Conservation (phyloP, 2,797 vertebrate genomes). For the Dipus sagitta region DNA sequence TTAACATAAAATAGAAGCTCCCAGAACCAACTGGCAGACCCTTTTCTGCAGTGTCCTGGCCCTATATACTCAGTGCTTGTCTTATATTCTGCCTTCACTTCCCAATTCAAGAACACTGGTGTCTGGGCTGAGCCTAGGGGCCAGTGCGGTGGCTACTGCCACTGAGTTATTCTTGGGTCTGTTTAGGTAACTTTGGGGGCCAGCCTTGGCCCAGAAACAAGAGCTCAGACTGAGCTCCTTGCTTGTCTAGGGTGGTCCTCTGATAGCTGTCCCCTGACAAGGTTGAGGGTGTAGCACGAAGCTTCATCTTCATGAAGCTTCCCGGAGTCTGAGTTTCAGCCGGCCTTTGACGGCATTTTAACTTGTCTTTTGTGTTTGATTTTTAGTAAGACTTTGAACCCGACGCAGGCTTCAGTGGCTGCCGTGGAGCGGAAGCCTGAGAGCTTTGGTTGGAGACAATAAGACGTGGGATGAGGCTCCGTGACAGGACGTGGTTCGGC, state of each 20-base stretch:
- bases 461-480: constrained; percentile 87
- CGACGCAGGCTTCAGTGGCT: constrained; percentile 86
- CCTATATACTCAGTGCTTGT: not conserved
- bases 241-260: not conserved
- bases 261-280: not conserved
- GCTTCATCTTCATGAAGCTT: constrained; percentile 64
- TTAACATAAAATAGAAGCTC: not conserved
- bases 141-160: not conserved
- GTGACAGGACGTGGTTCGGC: constrained; percentile 87
- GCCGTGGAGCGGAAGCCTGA: constrained; percentile 87
- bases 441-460: constrained; percentile 87
- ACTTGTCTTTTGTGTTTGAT: constrained; percentile 89
- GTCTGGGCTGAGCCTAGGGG: not conserved
- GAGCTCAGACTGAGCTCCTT: constrained; percentile 73
- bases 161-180: not conserved
- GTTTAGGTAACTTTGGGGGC: constrained; percentile 75
- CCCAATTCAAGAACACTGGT: not conserved
- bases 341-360: constrained; percentile 84
- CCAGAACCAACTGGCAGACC: not conserved
- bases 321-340: constrained; percentile 73
- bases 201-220: constrained; percentile 57
- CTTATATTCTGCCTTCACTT: not conserved
- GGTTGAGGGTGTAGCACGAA: constrained; percentile 62
- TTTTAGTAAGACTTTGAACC: constrained; percentile 89
- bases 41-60: not conserved